Percentiles rank a stretch among this genome's conserved stretches.
Conservation (phyloP, 2,888 invertebrate genomes). For the Steromphala cineraria region DNA sequence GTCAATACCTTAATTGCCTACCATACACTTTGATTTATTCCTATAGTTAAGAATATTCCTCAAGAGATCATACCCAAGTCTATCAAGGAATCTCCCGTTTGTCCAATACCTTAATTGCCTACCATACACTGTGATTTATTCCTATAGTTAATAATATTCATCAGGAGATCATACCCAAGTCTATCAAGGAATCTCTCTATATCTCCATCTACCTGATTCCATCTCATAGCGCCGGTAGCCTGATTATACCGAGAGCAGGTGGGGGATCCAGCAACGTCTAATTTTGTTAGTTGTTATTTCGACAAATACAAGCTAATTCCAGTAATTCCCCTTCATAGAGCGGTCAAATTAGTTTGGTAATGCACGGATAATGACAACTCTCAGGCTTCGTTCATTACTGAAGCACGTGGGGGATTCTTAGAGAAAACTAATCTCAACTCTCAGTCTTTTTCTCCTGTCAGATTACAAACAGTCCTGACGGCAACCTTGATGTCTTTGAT, state of each 20-base stretch:
- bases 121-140: too few species aligned
- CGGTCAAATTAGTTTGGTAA: slow-evolving; percentile 10
- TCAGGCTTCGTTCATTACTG: not conserved
- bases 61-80: too few species aligned
- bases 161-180: too few species aligned
- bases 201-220: too few species aligned
- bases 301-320: slow-evolving; percentile 6
- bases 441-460: not conserved
- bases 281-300: slow-evolving; percentile 5
- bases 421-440: not conserved
- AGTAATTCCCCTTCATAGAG: not conserved
- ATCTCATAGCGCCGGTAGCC: too few species aligned
- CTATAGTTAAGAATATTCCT: too few species aligned
- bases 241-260: not conserved
- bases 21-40: too few species aligned
- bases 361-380: not conserved
- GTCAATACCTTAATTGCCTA: too few species aligned
- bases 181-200: too few species aligned
- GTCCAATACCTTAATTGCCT: too few species aligned
- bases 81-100: too few species aligned
- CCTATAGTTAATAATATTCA: too few species aligned
- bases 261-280: not conserved
- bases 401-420: not conserved
- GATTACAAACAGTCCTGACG: not conserved
- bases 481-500: not conserved